Evolutionary conservation across 2,888 invertebrate genomes (phyloP).

Genomic region (Gymnoscelis rufifasciata): DNA sequence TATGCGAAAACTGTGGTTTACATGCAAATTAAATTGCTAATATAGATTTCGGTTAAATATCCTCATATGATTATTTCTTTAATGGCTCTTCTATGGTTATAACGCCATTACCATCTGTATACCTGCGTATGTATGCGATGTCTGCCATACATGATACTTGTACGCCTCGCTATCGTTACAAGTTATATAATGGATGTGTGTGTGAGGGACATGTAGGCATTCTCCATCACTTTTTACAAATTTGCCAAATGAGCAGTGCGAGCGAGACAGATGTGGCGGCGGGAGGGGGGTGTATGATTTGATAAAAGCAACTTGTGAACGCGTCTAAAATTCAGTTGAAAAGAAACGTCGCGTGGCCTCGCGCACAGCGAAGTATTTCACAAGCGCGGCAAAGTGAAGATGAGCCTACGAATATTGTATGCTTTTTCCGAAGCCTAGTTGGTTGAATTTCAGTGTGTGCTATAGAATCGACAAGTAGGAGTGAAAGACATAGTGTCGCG

Average conservation of each 20-base stretch:
- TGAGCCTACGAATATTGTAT: constrained; percentile 63
- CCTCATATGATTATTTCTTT: constrained; percentile 23
- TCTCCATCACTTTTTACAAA: constrained; percentile 52
- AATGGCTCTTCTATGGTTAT: constrained; percentile 16
- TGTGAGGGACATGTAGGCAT: constrained; percentile 37
- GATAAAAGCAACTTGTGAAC: constrained; percentile 76
- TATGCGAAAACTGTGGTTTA: neutral
- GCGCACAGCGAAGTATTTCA: constrained; percentile 43
- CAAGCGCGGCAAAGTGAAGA: constrained; percentile 61
- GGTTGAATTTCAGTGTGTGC: constrained; percentile 45
- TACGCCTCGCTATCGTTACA: constrained; percentile 36
- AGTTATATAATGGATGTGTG: constrained; percentile 43
- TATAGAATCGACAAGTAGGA: constrained; percentile 34
- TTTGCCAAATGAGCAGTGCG: constrained; percentile 37
- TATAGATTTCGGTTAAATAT: constrained; percentile 8
- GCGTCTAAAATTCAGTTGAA: constrained; percentile 69
- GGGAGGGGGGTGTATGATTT: constrained; percentile 67
- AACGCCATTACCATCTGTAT: constrained; percentile 25
- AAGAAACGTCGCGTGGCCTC: constrained; percentile 52
- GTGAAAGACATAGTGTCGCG: constrained; percentile 44
- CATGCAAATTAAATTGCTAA: neutral
- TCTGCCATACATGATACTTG: constrained; percentile 41
- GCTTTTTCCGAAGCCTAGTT: constrained; percentile 53
- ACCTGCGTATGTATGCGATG: constrained; percentile 34
- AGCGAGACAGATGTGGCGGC: constrained; percentile 50